These are phyloP conservation scores for Ginglymostoma cirratum DNA, from an alignment of 2,113 vertebrate genomes.

Conservation along the genomic window DNA sequence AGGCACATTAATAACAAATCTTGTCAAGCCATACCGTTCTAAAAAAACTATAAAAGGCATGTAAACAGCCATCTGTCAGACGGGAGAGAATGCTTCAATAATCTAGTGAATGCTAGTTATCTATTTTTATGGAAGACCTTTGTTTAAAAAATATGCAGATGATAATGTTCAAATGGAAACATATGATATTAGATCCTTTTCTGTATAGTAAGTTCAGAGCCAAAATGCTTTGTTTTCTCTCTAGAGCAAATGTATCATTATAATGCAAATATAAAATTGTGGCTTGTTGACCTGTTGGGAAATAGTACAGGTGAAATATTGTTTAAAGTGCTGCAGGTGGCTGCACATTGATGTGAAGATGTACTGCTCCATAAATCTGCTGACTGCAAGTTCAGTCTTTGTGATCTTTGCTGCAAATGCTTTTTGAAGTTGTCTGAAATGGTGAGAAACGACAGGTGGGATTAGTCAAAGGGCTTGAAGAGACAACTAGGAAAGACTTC, in stretches of 20 bases:
- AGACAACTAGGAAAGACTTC: too few relatives aligned
- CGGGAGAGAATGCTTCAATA: background rate
- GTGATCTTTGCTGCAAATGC: background rate
- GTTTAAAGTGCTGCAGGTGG: background rate
- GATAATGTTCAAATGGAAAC: slow-evolving; percentile 5
- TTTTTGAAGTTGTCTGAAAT: background rate
- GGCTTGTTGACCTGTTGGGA: background rate
- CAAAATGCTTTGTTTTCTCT: slow-evolving; percentile 18
- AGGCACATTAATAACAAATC: background rate
- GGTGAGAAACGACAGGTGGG: background rate
- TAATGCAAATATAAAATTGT: background rate
- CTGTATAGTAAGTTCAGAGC: background rate
- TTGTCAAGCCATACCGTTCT: background rate
- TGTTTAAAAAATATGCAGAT: background rate
- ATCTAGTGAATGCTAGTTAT: background rate
- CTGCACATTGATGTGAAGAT: background rate
- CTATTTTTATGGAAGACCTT: background rate
- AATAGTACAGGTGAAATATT: background rate
- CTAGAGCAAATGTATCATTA: background rate
- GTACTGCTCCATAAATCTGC: background rate
- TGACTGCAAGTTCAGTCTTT: background rate
- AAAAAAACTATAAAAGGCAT: background rate
- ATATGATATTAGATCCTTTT: background rate
- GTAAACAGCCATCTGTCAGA: background rate
- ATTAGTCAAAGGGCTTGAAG: background rate